These are phyloP conservation scores for Rhipidura dahli DNA, from an alignment of 2,113 vertebrate genomes.

Conservation along the genomic window DNA sequence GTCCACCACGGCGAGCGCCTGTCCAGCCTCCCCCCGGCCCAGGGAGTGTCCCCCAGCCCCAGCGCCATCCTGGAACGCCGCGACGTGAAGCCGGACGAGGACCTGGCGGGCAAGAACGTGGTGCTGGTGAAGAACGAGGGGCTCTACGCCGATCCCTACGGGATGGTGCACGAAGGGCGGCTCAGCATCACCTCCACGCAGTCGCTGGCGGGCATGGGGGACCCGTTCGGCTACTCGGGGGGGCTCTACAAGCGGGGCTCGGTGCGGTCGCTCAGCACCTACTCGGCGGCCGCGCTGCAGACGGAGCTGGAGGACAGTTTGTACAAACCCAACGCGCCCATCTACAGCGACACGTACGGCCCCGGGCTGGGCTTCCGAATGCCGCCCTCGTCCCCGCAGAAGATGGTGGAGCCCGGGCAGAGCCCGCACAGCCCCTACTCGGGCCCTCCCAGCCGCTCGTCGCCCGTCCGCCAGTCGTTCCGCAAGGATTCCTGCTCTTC, in stretches of 20 bases:
- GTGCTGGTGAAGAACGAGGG: conserved; percentile 92
- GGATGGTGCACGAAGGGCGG: conserved; percentile 90
- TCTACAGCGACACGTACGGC: conserved; percentile 85
- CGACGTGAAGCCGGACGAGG: conserved; percentile 95
- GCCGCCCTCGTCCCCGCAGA: conserved; percentile 93
- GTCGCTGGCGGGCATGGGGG: conserved; percentile 85
- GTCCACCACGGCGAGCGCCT: conserved; percentile 81
- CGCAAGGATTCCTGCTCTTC: conserved; percentile 90
- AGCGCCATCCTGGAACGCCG: conserved; percentile 97
- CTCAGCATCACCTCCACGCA: conserved; percentile 95
- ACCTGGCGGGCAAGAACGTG: conserved; percentile 89
- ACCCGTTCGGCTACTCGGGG: conserved; percentile 90
- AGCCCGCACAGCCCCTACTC: conserved; percentile 86
- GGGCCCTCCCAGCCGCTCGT: conserved; percentile 86
- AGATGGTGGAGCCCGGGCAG: conserved; percentile 83
- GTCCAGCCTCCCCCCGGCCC: conserved; percentile 73
- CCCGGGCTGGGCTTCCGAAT: conserved; percentile 88
- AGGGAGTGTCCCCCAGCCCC: conserved; percentile 88
- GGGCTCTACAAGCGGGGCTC: conserved; percentile 94
- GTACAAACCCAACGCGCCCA: conserved; percentile 87
- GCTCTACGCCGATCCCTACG: conserved; percentile 92
- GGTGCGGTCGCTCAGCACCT: conserved; percentile 93
- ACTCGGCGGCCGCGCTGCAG: conserved; percentile 91
- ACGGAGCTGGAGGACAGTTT: conserved; percentile 90
- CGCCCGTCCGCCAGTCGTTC: conserved; percentile 90